Percentiles rank a stretch among this genome's conserved stretches.
Conservation (phyloP, 30 jellyfish, hydroid and myxozoan species). For the Chironex yamaguchii region DNA sequence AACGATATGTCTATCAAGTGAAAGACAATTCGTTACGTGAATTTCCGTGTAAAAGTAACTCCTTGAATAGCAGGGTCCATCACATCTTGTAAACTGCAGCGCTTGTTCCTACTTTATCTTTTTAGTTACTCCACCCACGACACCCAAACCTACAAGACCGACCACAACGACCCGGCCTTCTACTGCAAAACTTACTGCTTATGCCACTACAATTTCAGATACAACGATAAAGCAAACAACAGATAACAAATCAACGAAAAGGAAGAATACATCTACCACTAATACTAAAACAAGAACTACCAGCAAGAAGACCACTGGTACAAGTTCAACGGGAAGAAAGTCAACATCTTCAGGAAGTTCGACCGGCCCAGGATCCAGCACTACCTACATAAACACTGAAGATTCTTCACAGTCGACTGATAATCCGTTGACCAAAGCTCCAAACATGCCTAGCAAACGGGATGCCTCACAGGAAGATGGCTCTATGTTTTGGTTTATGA, state of each 20-base stretch:
- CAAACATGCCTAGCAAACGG: background rate
- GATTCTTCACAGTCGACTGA: background rate
- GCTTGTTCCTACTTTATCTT: background rate
- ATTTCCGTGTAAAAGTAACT: background rate
- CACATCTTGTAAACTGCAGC: too few species aligned
- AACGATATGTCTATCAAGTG: background rate
- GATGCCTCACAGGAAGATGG: background rate
- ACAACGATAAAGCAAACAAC: background rate
- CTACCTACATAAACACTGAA: background rate
- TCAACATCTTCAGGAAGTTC: too few species aligned
- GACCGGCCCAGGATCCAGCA: background rate
- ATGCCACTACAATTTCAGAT: background rate
- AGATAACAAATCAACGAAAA: conserved; percentile 40
- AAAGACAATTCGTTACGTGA: background rate
- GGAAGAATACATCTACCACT: background rate
- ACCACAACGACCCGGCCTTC: conserved; percentile 11
- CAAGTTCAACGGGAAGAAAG: background rate
- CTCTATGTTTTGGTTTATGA: conserved; percentile 77
- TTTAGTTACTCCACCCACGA: conserved; percentile 7
- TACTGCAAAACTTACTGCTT: background rate
- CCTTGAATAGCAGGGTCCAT: too few species aligned
- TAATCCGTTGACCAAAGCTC: background rate
- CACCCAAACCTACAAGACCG: conserved; percentile 22
- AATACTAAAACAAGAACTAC: conserved; percentile 45
- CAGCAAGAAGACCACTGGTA: conserved; percentile 26